Evolutionary conservation across 2,113 vertebrate species (phyloP).

Genomic region (Suncus etruscus): DNA sequence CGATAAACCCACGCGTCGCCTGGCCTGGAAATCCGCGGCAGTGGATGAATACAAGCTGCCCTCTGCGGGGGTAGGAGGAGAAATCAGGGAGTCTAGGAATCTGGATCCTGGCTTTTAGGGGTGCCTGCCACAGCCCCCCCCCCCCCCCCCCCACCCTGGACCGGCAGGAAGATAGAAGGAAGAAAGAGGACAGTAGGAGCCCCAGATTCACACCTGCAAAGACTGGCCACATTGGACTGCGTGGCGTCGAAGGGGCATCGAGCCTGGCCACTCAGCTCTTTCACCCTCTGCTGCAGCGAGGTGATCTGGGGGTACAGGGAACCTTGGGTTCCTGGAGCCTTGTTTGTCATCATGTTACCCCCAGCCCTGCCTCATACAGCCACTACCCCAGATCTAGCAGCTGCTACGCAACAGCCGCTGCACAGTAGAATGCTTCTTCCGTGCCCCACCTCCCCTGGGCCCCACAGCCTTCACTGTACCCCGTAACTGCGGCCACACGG

Average conservation of each 20-base stretch:
- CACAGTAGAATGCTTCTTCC: too few species aligned
- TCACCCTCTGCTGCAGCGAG: slow-evolving; percentile 92
- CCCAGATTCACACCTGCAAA: slow-evolving; percentile 90
- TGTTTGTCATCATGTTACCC: background rate
- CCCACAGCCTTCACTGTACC: slow-evolving; percentile 83
- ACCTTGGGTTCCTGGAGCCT: background rate
- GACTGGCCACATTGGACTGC: slow-evolving; percentile 93
- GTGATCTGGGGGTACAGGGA: slow-evolving; percentile 66
- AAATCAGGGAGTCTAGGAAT: background rate
- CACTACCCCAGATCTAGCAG: too few species aligned
- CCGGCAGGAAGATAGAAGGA: background rate
- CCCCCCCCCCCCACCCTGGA: background rate
- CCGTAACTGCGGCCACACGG: slow-evolving; percentile 95
- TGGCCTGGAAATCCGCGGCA: slow-evolving; percentile 95
- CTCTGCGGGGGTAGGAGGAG: slow-evolving; percentile 80
- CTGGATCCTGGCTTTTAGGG: background rate
- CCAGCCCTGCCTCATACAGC: background rate
- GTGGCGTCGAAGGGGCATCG: slow-evolving; percentile 95
- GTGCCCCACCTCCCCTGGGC: background rate
- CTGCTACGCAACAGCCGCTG: too few species aligned
- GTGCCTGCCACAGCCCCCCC: too few species aligned
- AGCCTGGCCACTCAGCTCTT: slow-evolving; percentile 94
- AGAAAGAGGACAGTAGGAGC: background rate
- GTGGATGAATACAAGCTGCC: slow-evolving; percentile 96
- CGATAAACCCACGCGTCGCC: slow-evolving; percentile 95